Percentiles rank a stretch among this genome's conserved stretches.
phyloP scores from a whole-genome alignment of 1,140 invertebrate genomes.

The Aphelinus certus region DNA sequence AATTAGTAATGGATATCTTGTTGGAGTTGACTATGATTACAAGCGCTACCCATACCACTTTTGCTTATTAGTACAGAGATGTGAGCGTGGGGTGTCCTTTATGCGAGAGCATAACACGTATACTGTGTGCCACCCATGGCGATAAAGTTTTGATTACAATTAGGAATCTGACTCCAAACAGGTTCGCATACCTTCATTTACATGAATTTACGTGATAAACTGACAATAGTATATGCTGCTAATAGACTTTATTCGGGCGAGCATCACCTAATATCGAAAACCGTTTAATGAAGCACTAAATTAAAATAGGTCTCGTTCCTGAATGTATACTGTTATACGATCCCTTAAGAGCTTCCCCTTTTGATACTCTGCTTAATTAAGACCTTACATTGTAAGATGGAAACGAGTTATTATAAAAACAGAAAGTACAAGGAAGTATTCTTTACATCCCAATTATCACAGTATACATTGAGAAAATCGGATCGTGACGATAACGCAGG shows the following conservation, averaged over 20 bases:
- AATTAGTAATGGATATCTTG: neutral
- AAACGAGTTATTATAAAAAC: no score
- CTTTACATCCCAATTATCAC: no score
- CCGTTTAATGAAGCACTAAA: no score
- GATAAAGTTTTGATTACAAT: conserved; percentile 37
- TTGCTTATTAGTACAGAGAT: conserved; percentile 25
- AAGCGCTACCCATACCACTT: conserved; percentile 8
- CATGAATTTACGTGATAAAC: conserved; percentile 28
- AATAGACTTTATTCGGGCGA: neutral
- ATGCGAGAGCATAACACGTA: conserved; percentile 27
- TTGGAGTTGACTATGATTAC: conserved; percentile 1
- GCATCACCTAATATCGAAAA: no score
- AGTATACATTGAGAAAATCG: no score
- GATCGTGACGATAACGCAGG: no score
- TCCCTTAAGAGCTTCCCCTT: no score
- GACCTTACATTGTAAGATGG: no score
- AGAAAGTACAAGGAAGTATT: no score
- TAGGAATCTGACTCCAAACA: conserved; percentile 21
- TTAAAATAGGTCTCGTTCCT: no score
- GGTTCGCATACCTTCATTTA: conserved; percentile 40
- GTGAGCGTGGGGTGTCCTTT: conserved; percentile 7
- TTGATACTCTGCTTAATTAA: no score
- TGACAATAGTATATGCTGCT: conserved; percentile 11
- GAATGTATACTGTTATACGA: neutral
- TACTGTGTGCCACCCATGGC: conserved; percentile 15